A percentile compares a stretch with the other conserved stretches of the same genome.
Conservation (phyloP, 2,113 vertebrate genomes). For the Psittacula cyanocephala region DNA sequence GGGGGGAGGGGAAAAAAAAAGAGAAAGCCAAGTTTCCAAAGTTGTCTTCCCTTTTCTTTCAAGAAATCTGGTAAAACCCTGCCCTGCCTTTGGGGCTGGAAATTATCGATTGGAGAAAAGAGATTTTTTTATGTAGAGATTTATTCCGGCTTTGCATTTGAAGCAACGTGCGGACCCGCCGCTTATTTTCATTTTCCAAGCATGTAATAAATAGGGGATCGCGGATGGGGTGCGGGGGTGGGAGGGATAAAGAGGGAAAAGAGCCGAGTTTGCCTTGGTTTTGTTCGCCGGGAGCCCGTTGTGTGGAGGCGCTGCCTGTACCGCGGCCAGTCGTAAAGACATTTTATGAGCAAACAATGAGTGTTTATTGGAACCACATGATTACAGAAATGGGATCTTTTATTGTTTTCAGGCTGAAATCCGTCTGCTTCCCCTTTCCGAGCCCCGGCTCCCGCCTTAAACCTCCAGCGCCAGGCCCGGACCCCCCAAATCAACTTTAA, state of each 20-base stretch:
- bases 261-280: neutral
- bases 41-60: neutral
- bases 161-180: fast-evolving
- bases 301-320: neutral
- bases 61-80: neutral
- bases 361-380: constrained; percentile 45
- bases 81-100: neutral
- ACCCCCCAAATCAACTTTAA: neutral
- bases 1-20: neutral
- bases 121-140: neutral
- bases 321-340: neutral
- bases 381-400: constrained; percentile 18
- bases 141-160: neutral
- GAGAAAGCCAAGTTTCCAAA: neutral
- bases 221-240: fast-evolving
- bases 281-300: neutral
- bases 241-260: fast-evolving
- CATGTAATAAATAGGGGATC: neutral
- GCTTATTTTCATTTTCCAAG: neutral
- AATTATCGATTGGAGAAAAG: neutral
- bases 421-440: neutral
- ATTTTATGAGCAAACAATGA: constrained; percentile 50
- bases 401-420: neutral
- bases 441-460: neutral
- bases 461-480: neutral